Evolutionary conservation across 2,888 invertebrate species (phyloP), one percentile per base, ranked within the genome.

Genomic region (Pollenia amentaria): DNA sequence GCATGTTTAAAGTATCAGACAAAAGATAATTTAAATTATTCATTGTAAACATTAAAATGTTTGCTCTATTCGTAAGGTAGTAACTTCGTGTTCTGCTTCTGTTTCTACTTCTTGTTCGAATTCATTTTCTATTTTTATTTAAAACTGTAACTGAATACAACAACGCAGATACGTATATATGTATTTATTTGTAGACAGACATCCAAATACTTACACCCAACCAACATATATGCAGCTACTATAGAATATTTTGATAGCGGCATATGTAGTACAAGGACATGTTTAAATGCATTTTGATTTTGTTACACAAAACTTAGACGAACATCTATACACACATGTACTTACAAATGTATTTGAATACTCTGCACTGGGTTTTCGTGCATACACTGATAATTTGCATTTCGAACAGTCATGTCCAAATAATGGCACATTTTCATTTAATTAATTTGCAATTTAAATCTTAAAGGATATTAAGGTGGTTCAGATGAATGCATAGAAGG

Each of bases 241-340:
- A 75, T 77, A 12, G 70, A 64, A 62, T 75, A 79, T 75, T 67
- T 80, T 55, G 73, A 42, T 53, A 80, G 55, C 62, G 62, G 75
- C 78, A 51, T 79, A 88, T 81, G 87, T 88, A 79, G 88, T 40
- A 88, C 88, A 88, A 88, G 88, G 88, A 88, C 84, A 86, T 83
- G 81, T 55, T 79, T 57, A 65, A 82, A 82, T 73, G 42, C 75
- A 82, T 53, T 82, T 82, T 53, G 48, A 79, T 70, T 79, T 79
- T 44, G 16, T 64, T 80, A 53, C 40, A 42, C 16, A 42, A 48
- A 72, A 69, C 40, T 14, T 3, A 18, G 40, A 62, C 64, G 10
- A 46, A 48, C 21, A 53, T 53, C 4, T n/a, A 14, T 44, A 14
- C 14, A 16, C 29, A 14, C 21, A 10, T 7, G 29, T 53, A 18